Evolutionary conservation across 2,888 invertebrate species (phyloP).

Genomic region (Drosophila maculinotata): DNA sequence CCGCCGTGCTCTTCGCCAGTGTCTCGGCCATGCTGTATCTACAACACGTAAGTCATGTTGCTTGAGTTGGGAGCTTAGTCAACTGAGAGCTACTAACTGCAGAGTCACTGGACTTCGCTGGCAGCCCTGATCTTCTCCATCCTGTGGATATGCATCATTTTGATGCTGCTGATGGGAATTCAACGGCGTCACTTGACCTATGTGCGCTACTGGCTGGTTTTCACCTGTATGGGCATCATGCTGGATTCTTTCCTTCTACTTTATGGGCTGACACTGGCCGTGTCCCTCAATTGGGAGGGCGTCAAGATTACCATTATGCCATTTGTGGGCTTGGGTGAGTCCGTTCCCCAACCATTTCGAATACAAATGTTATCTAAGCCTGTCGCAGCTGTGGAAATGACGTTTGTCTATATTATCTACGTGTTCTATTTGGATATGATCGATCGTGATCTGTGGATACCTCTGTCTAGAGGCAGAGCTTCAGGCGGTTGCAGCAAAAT

Average conservation of each 20-base stretch:
- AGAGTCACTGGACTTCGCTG: slow-evolving; percentile 60
- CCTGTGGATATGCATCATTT: slow-evolving; percentile 58
- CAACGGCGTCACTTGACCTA: slow-evolving; percentile 36
- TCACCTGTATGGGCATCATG: slow-evolving; percentile 68
- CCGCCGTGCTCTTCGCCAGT: slow-evolving; percentile 63
- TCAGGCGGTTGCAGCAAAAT: slow-evolving; percentile 14
- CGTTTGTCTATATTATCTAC: slow-evolving; percentile 69
- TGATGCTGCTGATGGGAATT: slow-evolving; percentile 48
- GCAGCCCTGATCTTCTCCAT: slow-evolving; percentile 54
- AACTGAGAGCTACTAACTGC: not conserved
- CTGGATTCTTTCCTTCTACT: slow-evolving; percentile 59
- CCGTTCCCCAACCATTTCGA: not conserved
- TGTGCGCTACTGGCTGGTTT: slow-evolving; percentile 63
- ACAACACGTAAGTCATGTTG: slow-evolving; percentile 53
- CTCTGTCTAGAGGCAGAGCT: slow-evolving; percentile 10
- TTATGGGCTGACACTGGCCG: slow-evolving; percentile 62
- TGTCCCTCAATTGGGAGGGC: slow-evolving; percentile 64
- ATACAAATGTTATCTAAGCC: not conserved
- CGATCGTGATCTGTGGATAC: slow-evolving; percentile 31
- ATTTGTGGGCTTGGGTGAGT: slow-evolving; percentile 61
- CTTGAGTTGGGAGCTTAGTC: not conserved
- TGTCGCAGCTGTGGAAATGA: slow-evolving; percentile 67
- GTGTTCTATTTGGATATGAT: slow-evolving; percentile 58
- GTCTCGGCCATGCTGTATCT: slow-evolving; percentile 58
- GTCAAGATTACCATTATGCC: slow-evolving; percentile 60